These are phyloP conservation scores for Rhopalosiphum padi DNA, from an alignment of 1,140 invertebrate species.

Conservation along the genomic window DNA sequence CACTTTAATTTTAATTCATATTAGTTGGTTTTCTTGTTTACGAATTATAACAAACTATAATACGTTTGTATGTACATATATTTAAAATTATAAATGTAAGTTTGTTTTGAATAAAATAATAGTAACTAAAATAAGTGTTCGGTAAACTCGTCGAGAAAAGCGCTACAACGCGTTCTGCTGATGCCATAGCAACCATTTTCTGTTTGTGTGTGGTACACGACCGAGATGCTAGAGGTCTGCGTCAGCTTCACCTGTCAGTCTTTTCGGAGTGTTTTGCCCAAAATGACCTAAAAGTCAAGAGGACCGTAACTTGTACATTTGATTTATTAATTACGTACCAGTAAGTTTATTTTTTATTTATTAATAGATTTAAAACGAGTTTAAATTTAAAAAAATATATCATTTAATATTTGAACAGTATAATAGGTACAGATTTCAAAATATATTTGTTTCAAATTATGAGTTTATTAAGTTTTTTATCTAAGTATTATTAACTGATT, in stretches of 20 bases:
- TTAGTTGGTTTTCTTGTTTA: background rate
- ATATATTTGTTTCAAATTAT: background rate
- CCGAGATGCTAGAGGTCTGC: slow-evolving; percentile 34
- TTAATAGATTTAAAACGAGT: background rate
- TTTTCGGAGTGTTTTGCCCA: slow-evolving; percentile 44
- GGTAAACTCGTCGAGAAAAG: background rate
- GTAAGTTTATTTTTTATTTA: slow-evolving; percentile 22
- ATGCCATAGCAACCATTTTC: slow-evolving; percentile 41
- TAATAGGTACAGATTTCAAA: background rate
- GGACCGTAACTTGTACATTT: background rate
- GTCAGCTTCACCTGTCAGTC: slow-evolving; percentile 52
- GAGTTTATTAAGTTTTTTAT: background rate
- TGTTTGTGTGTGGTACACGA: slow-evolving; percentile 34
- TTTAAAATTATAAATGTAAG: background rate
- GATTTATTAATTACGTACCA: background rate
- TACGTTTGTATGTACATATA: background rate
- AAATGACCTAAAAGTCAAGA: slow-evolving; percentile 53
- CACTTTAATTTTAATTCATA: background rate
- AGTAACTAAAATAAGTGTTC: background rate
- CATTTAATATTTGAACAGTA: background rate
- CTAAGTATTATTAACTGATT: background rate
- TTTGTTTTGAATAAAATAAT: background rate
- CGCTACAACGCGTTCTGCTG: background rate
- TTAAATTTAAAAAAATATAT: background rate
- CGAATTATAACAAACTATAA: background rate